A percentile compares a stretch with the other conserved stretches of the same genome.
These are phyloP conservation scores for Diacarnus erythraeanus DNA, from an alignment of 37 sponge, comb jelly and placozoan genomes.

Conservation along the genomic window DNA sequence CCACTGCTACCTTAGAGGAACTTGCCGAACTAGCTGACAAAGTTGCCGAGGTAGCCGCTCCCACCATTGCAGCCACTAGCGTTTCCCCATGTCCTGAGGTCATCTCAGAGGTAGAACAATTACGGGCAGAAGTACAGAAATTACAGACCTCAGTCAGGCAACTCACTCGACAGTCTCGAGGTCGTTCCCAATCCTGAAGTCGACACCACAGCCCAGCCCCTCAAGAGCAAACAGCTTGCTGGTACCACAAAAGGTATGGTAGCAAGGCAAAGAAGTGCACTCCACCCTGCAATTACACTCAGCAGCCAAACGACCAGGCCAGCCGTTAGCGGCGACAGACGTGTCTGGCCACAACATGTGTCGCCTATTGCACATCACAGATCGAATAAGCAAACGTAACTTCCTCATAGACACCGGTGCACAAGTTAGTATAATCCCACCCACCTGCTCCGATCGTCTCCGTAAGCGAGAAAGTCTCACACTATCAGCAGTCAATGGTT, in stretches of 20 bases:
- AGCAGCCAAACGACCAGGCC: slow-evolving; percentile 41
- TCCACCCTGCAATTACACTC: not conserved
- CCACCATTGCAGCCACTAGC: slow-evolving; percentile 18
- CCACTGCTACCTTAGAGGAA: slow-evolving; percentile 15
- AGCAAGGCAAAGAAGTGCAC: not conserved
- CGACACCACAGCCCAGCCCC: not conserved
- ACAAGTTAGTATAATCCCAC: slow-evolving; percentile 29
- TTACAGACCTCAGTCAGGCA: not conserved
- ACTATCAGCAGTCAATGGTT: slow-evolving; percentile 29
- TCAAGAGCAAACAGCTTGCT: not conserved
- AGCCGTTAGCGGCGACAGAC: slow-evolving; percentile 47
- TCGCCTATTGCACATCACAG: slow-evolving; percentile 50
- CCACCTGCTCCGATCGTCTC: slow-evolving; percentile 1
- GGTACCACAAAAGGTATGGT: slow-evolving; percentile 7
- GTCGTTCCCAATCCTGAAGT: not conserved
- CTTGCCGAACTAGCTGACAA: slow-evolving; percentile 55
- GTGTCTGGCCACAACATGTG: slow-evolving; percentile 44
- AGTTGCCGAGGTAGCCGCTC: slow-evolving; percentile 52
- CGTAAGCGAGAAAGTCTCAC: not conserved
- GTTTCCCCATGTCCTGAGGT: not conserved
- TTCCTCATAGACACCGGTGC: slow-evolving; percentile 67
- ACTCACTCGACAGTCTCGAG: slow-evolving; percentile 8
- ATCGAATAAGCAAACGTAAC: not conserved
- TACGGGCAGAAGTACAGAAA: not conserved
- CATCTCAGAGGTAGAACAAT: slow-evolving; percentile 15